Evolutionary conservation across 2,113 vertebrate genomes (phyloP), one percentile per base, ranked within the genome.

Genomic region (Lamprotornis superbus): DNA sequence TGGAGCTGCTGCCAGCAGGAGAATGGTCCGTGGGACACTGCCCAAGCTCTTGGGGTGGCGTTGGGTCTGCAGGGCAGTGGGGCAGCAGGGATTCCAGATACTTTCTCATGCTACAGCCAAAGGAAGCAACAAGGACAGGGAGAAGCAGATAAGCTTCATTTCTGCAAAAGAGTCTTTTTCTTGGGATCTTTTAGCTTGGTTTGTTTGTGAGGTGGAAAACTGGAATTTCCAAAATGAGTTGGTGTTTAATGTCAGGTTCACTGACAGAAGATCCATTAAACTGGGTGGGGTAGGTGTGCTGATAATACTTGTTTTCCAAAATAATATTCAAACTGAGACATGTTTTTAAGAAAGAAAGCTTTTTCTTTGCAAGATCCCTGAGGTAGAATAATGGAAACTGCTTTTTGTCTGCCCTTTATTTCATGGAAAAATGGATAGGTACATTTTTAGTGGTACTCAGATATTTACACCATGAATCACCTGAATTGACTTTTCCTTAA

Each of bases 221-320:
- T 27, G 63, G 39, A 67, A 47, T 86, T 84, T 86, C 56, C n/a
- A 59, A 69, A 93, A 49, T 0, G 2, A 79, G 44, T 46, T 89
- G 53, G 31, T 80, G 69, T 40, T 81, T 90, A 80, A 86, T n/a
- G 18, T 21, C 27, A 44, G 10, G 28, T 64, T 86, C 49, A 19
- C 20, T 57, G 39, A 23, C n/a, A 55, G 70, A 88, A 77, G 73
- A 68, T 30, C 33, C 20, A n/a, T 79, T 44, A 78, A 76, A 10
- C 21, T 77, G 12, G 28, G 42, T 75, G 46, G 16, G 47, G 17
- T 55, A 80, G 52, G n/a, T 60, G 23, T 71, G 73, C 31, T 47
- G 11, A 75, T 42, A 52, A 10, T 35, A 47, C 61, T 83, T 90
- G 31, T 83, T 86, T 94, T 73, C 80, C 49, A 44, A 88, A 93